Conservation (phyloP, 1,140 invertebrate genomes). For the Leptopilina clavipes region DNA sequence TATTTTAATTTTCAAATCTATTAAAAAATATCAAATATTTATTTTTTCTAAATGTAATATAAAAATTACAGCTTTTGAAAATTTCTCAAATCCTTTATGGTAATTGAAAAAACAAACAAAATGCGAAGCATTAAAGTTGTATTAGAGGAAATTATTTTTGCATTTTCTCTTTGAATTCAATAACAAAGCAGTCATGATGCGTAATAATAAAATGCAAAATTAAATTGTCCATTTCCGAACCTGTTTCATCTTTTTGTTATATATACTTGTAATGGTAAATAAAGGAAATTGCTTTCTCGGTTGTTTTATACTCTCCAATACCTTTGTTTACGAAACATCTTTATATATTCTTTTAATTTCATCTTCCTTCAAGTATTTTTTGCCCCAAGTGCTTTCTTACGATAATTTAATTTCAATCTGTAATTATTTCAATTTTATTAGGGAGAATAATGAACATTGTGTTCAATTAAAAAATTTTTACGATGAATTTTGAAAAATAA, state of each 20-base stretch:
- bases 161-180: not conserved
- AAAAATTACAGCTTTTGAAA: too few relatives aligned
- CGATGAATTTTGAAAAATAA: not conserved
- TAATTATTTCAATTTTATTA: too few relatives aligned
- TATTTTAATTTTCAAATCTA: too few relatives aligned
- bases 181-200: not conserved
- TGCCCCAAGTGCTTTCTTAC: too few relatives aligned
- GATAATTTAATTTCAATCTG: too few relatives aligned
- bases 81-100: not conserved
- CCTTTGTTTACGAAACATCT: conserved; percentile 2
- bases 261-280: not conserved
- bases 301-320: not conserved
- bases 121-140: not conserved
- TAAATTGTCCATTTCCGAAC: not conserved
- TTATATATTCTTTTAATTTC: not conserved
- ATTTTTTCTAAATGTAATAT: too few relatives aligned
- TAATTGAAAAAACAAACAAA: not conserved
- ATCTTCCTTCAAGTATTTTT: too few relatives aligned
- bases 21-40: too few relatives aligned
- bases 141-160: not conserved
- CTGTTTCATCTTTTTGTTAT: not conserved
- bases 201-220: conserved; percentile 11
- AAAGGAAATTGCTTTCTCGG: not conserved
- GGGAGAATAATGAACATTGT: too few relatives aligned
- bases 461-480: too few relatives aligned